These are phyloP conservation scores for Hafferia zeledoni DNA, from an alignment of 2,797 vertebrate genomes.

Conservation along the genomic window DNA sequence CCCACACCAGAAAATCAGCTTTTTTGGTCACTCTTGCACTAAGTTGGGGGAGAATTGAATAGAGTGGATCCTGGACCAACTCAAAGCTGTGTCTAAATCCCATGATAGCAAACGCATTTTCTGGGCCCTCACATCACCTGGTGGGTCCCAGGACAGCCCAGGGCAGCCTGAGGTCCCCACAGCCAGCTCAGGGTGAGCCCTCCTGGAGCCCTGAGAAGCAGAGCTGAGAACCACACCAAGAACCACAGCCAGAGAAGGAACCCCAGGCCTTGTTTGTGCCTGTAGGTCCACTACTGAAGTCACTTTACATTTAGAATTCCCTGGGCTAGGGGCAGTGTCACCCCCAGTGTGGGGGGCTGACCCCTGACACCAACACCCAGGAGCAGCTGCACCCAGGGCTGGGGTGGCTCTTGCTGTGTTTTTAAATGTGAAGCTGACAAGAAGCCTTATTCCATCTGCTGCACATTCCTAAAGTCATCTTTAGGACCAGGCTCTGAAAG, in stretches of 20 bases:
- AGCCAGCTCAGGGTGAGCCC: not conserved
- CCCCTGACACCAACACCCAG: not conserved
- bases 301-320: not conserved
- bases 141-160: not conserved
- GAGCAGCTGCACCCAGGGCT: not conserved
- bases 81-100: not conserved
- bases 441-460: slow-evolving; percentile 14
- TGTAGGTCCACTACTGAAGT: not conserved
- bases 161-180: not conserved
- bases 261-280: not conserved
- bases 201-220: not conserved
- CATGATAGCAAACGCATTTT: not conserved
- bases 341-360: not conserved
- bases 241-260: not conserved
- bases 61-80: not conserved
- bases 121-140: not conserved
- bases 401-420: not conserved
- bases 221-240: not conserved
- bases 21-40: not conserved
- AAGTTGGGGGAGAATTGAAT: not conserved
- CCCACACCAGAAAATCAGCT: not conserved
- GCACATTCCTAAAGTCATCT: not conserved
- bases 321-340: not conserved
- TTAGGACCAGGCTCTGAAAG: not conserved
- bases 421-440: slow-evolving; percentile 1